Percentiles rank a stretch among this genome's conserved stretches.
phyloP scores from a whole-genome alignment of 2,888 invertebrate species.

The Latrodectus hesperus region DNA sequence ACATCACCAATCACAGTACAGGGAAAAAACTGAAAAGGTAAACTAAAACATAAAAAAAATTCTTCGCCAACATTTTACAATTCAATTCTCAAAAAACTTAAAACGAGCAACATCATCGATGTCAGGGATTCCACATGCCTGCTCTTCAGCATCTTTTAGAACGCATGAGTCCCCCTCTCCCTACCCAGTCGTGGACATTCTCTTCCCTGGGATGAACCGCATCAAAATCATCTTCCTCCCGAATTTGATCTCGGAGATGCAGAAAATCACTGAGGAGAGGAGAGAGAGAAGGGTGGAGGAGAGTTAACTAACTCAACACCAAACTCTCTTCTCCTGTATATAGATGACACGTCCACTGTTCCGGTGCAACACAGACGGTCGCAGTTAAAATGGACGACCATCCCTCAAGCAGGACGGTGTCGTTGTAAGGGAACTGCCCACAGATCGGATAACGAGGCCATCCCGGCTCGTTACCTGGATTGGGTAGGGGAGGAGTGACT shows the following conservation, averaged over 20 bases:
- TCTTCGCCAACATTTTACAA: no score
- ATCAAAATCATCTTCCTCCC: slow-evolving; percentile 19
- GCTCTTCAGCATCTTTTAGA: no score
- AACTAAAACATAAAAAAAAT: no score
- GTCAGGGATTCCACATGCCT: no score
- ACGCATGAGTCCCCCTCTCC: background rate
- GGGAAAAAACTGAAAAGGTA: no score
- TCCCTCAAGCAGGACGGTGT: slow-evolving; percentile 36
- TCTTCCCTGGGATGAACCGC: background rate
- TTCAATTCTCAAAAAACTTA: no score
- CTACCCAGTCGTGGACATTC: background rate
- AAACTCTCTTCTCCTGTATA: slow-evolving; percentile 8
- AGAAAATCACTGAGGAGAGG: background rate
- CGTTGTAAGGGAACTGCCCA: slow-evolving; percentile 21
- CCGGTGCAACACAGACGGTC: slow-evolving; percentile 14
- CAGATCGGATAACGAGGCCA: slow-evolving; percentile 26
- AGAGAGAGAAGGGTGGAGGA: background rate
- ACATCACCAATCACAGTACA: no score
- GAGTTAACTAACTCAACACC: slow-evolving; percentile 6
- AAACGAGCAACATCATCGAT: no score
- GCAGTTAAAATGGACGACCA: slow-evolving; percentile 42
- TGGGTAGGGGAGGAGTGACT: slow-evolving; percentile 6
- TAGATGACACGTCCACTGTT: slow-evolving; percentile 41
- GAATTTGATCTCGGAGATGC: background rate
- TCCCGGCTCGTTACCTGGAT: slow-evolving; percentile 16